A percentile compares a stretch with the other conserved stretches of the same genome.
phyloP scores from a whole-genome alignment of 2,113 vertebrate species.

The Myotis lucifugus region DNA sequence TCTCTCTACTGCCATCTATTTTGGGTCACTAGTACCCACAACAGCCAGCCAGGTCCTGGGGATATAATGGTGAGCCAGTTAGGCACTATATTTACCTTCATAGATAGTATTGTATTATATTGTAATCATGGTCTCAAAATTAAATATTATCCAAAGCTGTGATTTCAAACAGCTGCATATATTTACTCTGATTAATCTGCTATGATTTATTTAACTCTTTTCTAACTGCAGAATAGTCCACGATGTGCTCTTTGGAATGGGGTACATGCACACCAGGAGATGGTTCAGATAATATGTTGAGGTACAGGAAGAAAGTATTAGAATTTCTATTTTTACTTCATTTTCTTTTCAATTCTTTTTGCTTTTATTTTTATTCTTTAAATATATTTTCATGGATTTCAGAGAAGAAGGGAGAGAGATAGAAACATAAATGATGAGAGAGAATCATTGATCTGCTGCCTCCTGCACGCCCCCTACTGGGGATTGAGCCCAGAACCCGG shows the following conservation, averaged over 20 bases:
- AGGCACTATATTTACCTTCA: not conserved
- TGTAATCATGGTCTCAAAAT: not conserved
- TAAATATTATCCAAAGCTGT: conserved; percentile 20
- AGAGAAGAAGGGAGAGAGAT: not conserved
- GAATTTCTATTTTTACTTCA: not conserved
- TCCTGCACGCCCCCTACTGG: too few species aligned
- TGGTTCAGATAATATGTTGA: not conserved
- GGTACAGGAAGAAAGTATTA: not conserved
- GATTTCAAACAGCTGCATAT: not conserved
- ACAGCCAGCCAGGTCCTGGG: not conserved
- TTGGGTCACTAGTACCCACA: not conserved
- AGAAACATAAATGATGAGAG: not conserved
- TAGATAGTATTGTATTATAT: not conserved
- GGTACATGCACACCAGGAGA: not conserved
- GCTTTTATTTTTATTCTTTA: not conserved
- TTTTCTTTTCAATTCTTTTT: conserved; percentile 17
- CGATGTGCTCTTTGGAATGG: not conserved
- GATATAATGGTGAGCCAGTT: not conserved
- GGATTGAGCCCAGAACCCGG: too few species aligned
- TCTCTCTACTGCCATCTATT: not conserved
- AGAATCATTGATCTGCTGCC: not conserved
- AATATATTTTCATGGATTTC: not conserved
- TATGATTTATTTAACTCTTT: not conserved
- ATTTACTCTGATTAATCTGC: not conserved
- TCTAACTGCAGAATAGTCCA: not conserved